Evolutionary conservation across 2,797 vertebrate genomes (phyloP).

Genomic region (Petrocephalus sullivani): DNA sequence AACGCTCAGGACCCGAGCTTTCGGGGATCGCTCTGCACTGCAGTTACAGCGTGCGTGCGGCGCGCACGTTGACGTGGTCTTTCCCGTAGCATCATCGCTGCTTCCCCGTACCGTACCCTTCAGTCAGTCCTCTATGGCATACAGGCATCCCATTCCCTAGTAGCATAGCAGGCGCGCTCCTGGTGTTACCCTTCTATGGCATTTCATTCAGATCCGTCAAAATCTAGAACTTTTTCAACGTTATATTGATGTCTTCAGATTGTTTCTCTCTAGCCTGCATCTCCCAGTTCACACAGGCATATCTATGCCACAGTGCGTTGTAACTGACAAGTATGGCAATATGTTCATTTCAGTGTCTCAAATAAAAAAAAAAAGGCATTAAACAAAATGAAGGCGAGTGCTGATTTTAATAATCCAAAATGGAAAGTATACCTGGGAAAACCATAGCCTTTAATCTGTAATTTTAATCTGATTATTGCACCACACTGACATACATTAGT

Average conservation of each 20-base stretch:
- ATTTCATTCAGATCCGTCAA: neutral
- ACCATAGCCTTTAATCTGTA: too few relatives aligned
- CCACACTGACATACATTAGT: slow-evolving; percentile 9
- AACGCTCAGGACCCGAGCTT: neutral
- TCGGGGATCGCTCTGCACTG: neutral
- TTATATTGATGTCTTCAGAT: neutral
- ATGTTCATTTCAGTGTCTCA: slow-evolving; percentile 68
- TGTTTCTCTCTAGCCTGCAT: slow-evolving; percentile 18
- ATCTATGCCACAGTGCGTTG: slow-evolving; percentile 44
- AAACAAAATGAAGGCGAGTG: neutral
- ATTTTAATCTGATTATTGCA: neutral
- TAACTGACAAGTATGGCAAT: slow-evolving; percentile 56
- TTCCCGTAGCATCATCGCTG: neutral
- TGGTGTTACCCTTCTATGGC: neutral
- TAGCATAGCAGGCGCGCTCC: neutral
- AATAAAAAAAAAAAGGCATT: slow-evolving; percentile 55
- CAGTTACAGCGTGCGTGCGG: neutral
- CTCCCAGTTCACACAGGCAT: neutral
- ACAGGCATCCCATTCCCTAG: neutral
- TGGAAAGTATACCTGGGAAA: neutral
- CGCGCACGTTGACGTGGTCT: neutral
- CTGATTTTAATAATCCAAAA: neutral
- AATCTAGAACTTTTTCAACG: neutral
- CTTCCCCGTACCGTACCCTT: neutral
- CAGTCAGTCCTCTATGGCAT: neutral